phyloP scores from a whole-genome alignment of 2,888 invertebrate species.

The Nemoura dubitans region DNA sequence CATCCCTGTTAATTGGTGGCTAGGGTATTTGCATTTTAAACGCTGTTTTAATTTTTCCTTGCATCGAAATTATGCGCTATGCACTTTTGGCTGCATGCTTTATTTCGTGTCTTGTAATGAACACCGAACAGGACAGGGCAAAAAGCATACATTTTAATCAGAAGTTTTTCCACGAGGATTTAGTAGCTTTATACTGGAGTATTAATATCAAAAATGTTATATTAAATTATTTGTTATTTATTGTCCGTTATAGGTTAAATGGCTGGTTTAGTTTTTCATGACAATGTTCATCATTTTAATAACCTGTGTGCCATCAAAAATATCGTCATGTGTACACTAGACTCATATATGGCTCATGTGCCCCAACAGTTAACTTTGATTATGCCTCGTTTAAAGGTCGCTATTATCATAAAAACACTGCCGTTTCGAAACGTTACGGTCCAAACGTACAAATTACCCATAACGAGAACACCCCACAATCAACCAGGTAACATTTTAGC shows the following conservation, averaged over 20 bases:
- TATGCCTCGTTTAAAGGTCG: too few species aligned
- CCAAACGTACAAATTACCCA: too few species aligned
- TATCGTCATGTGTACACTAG: too few species aligned
- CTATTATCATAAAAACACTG: too few species aligned
- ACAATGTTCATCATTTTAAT: not conserved
- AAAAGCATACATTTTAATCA: not conserved
- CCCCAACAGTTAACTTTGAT: too few species aligned
- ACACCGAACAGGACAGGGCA: not conserved
- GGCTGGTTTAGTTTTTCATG: not conserved
- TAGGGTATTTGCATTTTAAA: slow-evolving; percentile 34
- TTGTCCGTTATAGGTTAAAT: not conserved
- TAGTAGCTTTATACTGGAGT: not conserved
- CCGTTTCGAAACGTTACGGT: too few species aligned
- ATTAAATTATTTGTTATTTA: not conserved
- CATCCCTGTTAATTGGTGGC: slow-evolving; percentile 24
- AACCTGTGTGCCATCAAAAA: too few species aligned
- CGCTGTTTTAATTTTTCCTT: slow-evolving; percentile 30
- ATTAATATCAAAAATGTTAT: not conserved
- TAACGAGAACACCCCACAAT: too few species aligned
- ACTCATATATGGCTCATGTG: too few species aligned
- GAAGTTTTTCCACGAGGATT: not conserved
- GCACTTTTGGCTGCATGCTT: slow-evolving; percentile 1
- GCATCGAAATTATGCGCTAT: slow-evolving; percentile 16
- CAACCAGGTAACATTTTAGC: too few species aligned
- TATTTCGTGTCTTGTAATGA: not conserved